Conservation (phyloP, 2,888 invertebrate species). For the Cloeon dipterum region DNA sequence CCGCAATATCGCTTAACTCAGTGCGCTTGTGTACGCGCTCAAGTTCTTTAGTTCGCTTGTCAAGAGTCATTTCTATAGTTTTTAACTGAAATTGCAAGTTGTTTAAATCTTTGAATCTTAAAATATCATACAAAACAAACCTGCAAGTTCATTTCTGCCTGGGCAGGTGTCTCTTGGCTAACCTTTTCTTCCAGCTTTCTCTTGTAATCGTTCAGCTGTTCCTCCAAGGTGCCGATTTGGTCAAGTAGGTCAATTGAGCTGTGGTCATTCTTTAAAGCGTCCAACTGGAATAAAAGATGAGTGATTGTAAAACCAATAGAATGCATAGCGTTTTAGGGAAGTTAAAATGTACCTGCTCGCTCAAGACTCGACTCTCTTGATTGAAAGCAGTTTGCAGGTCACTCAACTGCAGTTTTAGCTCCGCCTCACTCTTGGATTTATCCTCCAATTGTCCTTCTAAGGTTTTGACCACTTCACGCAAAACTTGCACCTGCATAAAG, state of each 20-base stretch:
- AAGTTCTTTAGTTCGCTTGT: slow-evolving; percentile 43
- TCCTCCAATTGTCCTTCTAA: slow-evolving; percentile 51
- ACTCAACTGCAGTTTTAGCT: slow-evolving; percentile 32
- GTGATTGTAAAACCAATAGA: too few species aligned
- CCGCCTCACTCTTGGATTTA: slow-evolving; percentile 34
- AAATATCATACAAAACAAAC: slow-evolving; percentile 12
- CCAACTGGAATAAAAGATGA: too few species aligned
- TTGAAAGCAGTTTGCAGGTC: slow-evolving; percentile 29
- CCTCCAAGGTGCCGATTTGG: slow-evolving; percentile 23
- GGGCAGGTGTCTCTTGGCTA: slow-evolving; percentile 11
- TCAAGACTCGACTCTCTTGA: slow-evolving; percentile 29
- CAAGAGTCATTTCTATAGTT: slow-evolving; percentile 40
- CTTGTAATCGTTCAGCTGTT: slow-evolving; percentile 8
- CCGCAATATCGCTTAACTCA: too few species aligned
- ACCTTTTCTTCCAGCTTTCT: slow-evolving; percentile 10
- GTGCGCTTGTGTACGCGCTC: slow-evolving; percentile 46
- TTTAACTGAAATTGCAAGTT: slow-evolving; percentile 20
- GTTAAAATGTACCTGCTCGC: slow-evolving; percentile 24
- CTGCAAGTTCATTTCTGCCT: slow-evolving; percentile 20
- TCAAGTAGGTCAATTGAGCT: slow-evolving; percentile 18
- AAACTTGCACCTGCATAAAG: slow-evolving; percentile 30
- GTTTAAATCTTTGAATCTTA: background rate
- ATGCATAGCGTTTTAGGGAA: too few species aligned
- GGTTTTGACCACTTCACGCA: slow-evolving; percentile 55
- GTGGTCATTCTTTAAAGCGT: slow-evolving; percentile 24